Base-by-base conservation (phyloP, 2,113 vertebrate species). In the Trichomycterus rosablanca region DNA sequence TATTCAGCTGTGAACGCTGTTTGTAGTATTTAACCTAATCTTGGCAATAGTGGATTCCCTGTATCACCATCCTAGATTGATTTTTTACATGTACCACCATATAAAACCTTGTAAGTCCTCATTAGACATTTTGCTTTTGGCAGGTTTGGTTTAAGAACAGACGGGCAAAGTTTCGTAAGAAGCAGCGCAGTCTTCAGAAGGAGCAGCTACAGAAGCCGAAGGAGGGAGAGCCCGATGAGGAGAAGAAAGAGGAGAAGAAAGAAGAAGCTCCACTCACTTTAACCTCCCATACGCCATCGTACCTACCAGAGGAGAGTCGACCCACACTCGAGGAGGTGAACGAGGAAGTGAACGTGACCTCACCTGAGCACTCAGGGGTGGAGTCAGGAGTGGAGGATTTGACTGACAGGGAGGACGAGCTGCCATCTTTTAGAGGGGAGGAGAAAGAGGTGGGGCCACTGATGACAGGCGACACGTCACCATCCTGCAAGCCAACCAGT, bases 61-160 rank as follows among this genome's bases (percentile, higher is more conserved):
- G n/a, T n/a, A n/a, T n/a, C n/a, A n/a, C n/a, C n/a, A n/a, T n/a
- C n/a, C n/a, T n/a, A n/a, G n/a, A n/a, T n/a, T n/a, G n/a, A n/a
- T n/a, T n/a, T n/a, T n/a, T n/a, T n/a, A n/a, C n/a, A n/a, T n/a
- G n/a, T n/a, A n/a, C n/a, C n/a, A n/a, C n/a, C n/a, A n/a, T n/a
- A n/a, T n/a, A n/a, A n/a, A n/a, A n/a, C n/a, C n/a, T n/a, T n/a
- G n/a, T n/a, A n/a, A 63, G 7, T 30, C 7, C 26, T 7, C 26
- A 30, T 30, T 30, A 30, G 3, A 3, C 26, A 30, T 30, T 30
- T 7, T 30, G n/a, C 26, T 40, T 23, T 18, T 62, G 30, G 9
- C 79, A 97, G 96, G 96, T 99, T 23, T 99, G 96, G 96, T 99
- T 99, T 85, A 99, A 99, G 83, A 99, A 99, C 75, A 86, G 96